Base-by-base conservation (phyloP, 2,888 invertebrate species). In the Athetis lepigone region DNA sequence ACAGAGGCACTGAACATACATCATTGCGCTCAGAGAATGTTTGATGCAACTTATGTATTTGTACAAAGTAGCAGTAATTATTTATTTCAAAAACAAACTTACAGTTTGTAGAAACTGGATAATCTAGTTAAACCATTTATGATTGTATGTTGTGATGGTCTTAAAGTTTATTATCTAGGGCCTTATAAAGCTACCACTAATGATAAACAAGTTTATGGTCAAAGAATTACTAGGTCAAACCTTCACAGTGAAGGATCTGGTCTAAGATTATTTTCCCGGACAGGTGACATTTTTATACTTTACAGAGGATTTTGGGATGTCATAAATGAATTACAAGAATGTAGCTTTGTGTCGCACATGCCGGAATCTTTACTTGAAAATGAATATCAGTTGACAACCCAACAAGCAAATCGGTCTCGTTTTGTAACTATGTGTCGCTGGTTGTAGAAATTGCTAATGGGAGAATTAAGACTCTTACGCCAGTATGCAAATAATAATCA, bases 61-160 rank as follows among this genome's bases (percentile, higher is more conserved):
- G 50, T 67, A 8, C 55, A 56, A 55, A 68, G 29, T 46, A 56
- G 56, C 33, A 29, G 37, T 11, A 60, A 66, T 39, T 65, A 61
- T 33, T 50, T 55, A 8, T 58, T 49, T 51, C 66, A 61, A 29
- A 67, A 57, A 49, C 40, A 62, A 37, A 67, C 67, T 11, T 67
- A 61, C 37, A 62, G 61, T 42, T 43, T 64, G 18, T 49, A 64
- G 9, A 64, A 64, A 39, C 29, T 45, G 13, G 50, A 51, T 11
- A 64, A 64, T 25, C 16, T 58, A 5, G 43, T 54, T 27, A 50
- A 64, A 49, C 54, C 64, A 29, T 64, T 64, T 54, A 16, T 64
- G 51, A 56, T 63, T 33, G 46, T 60, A 13, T 43, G 40, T 25
- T 46, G 51, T 33, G 45, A 51, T 51, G 51, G 51, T 18, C 39